Percentiles rank a stretch among this genome's conserved stretches.
Conservation (phyloP, 2,113 vertebrate genomes). For the Chascanopsetta lugubris region DNA sequence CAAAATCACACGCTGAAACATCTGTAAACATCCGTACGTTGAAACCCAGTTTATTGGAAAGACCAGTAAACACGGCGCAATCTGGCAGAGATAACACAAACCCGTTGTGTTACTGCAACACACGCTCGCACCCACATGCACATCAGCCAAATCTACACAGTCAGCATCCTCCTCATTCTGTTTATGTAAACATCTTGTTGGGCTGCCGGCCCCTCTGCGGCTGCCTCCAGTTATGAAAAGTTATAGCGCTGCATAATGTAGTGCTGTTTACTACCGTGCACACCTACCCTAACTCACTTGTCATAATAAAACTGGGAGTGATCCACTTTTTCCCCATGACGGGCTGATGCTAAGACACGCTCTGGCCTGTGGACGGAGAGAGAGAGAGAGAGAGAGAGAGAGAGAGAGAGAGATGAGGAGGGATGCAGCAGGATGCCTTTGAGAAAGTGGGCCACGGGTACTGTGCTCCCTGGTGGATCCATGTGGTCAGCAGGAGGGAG, state of each 20-base stretch:
- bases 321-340: constrained; percentile 36
- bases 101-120: constrained; percentile 1
- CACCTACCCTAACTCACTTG: constrained; percentile 51
- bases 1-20: constrained; percentile 40
- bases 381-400: too few species aligned
- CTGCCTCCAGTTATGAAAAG: constrained; percentile 64
- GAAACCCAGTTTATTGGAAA: neutral
- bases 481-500: constrained; percentile 36
- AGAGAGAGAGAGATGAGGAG: constrained; percentile 3
- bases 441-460: constrained; percentile 61
- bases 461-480: constrained; percentile 17
- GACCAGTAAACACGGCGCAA: neutral
- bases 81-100: constrained; percentile 2
- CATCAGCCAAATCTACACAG: constrained; percentile 39
- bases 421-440: constrained; percentile 41
- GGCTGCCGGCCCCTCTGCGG: constrained; percentile 44
- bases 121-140: constrained; percentile 23
- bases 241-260: constrained; percentile 66
- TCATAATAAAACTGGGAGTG: constrained; percentile 66
- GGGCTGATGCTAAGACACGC: constrained; percentile 38
- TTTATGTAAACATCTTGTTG: constrained; percentile 64
- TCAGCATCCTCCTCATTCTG: constrained; percentile 66
- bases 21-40: constrained; percentile 25
- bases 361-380: constrained; percentile 22
- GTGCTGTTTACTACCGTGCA: constrained; percentile 56